Base-by-base conservation (phyloP, 2,888 invertebrate genomes). In the Oscheius onirici region DNA sequence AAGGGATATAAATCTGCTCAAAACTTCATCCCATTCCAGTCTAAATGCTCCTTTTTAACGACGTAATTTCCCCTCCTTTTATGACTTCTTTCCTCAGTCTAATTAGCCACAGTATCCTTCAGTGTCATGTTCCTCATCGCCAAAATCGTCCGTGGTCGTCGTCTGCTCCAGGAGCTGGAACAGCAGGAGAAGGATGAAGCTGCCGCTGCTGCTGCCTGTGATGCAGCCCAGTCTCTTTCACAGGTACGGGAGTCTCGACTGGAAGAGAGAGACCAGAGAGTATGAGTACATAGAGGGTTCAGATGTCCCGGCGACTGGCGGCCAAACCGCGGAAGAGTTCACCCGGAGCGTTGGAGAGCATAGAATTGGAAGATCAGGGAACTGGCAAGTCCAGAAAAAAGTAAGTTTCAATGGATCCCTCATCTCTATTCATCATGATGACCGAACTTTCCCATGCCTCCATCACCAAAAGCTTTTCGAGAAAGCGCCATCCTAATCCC, bases 91-190 rank as follows among this genome's bases (percentile, higher is more conserved):
- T 20, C 46, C 15, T 46, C 43, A 10, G 43, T 43, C 46, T 15
- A 5, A 46, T 46, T n/a, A n/a, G n/a, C n/a, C n/a, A n/a, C n/a
- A n/a, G n/a, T n/a, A n/a, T n/a, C n/a, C n/a, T n/a, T n/a, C n/a
- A n/a, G n/a, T n/a, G n/a, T 24, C 8, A 86, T 86, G 86, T 86
- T 86, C 71, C 76, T 86, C 24, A 86, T 86, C 52, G 78, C 86
- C 1, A 86, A 86, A 73, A 86, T 86, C 28, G 86, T 86, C 22
- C 79, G 86, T 15, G 86, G 86, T 10, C 81, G 86, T 13, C 79
- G 86, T 10, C 79, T 86, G 43, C 74, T 86, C 8, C 86, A 86
- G 49, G 86, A 86, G 63, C 71, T 85, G 44, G 85, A 85, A 57
- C 83, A 85, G 63, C 81, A 83, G 69, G 84, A 84, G 40, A 83